Evolutionary conservation across 1,140 invertebrate species (phyloP).

Genomic region (Trachymyrmex cornetzi): DNA sequence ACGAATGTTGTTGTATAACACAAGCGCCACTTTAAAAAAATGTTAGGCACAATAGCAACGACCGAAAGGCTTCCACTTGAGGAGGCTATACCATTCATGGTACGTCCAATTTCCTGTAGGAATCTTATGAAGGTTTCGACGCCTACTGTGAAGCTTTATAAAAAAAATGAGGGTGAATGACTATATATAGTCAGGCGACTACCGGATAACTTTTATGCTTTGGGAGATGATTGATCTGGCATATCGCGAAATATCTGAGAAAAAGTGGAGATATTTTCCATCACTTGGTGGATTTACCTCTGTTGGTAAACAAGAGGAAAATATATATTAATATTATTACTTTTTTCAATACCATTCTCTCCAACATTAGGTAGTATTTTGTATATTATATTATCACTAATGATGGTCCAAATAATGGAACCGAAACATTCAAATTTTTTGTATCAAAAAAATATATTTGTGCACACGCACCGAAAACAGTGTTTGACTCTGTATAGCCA

Average conservation of each 20-base stretch:
- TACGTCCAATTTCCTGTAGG: background rate
- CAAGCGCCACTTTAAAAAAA: constrained; percentile 4
- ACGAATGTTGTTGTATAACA: constrained; percentile 25
- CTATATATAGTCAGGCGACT: background rate
- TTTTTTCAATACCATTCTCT: too few species aligned
- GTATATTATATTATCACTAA: too few species aligned
- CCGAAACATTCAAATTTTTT: too few species aligned
- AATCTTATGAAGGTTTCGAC: constrained; percentile 5
- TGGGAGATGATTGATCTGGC: background rate
- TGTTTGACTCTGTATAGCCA: too few species aligned
- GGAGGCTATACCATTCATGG: constrained; percentile 8
- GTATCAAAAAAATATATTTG: too few species aligned
- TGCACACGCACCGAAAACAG: too few species aligned
- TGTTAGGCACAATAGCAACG: constrained; percentile 21
- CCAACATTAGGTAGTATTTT: too few species aligned
- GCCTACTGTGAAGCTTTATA: background rate
- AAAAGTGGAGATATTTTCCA: too few species aligned
- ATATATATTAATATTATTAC: too few species aligned
- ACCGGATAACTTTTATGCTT: constrained; percentile 37
- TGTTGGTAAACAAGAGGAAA: too few species aligned
- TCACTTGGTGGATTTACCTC: too few species aligned
- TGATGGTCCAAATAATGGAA: too few species aligned
- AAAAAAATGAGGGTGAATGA: background rate
- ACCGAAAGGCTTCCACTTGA: constrained; percentile 31
- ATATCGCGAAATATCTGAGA: background rate